These are phyloP conservation scores for Solen grandis DNA, from an alignment of 1,140 invertebrate genomes.

Conservation along the genomic window DNA sequence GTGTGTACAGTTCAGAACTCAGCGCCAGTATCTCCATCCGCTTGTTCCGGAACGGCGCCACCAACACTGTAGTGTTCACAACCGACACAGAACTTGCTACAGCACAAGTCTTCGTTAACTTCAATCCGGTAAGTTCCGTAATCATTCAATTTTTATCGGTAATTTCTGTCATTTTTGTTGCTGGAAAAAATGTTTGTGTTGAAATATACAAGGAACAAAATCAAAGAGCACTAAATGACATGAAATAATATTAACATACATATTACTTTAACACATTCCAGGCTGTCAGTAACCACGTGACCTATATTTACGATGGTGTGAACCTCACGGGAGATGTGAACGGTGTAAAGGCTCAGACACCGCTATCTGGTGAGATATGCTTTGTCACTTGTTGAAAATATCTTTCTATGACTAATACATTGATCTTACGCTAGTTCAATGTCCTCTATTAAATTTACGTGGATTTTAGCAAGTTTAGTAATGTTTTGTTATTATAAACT, in stretches of 20 bases:
- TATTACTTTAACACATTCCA: too few species aligned
- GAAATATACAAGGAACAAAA: too few species aligned
- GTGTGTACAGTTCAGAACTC: conserved; percentile 25
- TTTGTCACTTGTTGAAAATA: too few species aligned
- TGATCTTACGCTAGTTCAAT: neutral
- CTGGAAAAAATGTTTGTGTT: too few species aligned
- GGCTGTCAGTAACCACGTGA: conserved; percentile 20
- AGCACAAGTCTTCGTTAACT: neutral
- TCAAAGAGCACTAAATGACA: too few species aligned
- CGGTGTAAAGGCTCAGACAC: conserved; percentile 3
- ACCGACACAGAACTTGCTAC: conserved; percentile 13
- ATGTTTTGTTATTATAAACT: neutral
- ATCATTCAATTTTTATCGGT: too few species aligned
- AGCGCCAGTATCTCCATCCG: conserved; percentile 20
- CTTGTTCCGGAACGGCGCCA: neutral
- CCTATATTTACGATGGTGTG: conserved; percentile 40
- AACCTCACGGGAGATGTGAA: conserved; percentile 30
- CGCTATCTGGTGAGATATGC: neutral
- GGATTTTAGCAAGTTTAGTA: neutral
- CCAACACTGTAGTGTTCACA: conserved; percentile 16
- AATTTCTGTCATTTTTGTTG: too few species aligned
- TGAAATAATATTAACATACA: too few species aligned
- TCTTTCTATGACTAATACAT: too few species aligned
- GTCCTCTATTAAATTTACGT: neutral
- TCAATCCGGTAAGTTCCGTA: conserved; percentile 7